Conservation (phyloP, 2,888 invertebrate genomes). For the Himalopsyche japonica region DNA sequence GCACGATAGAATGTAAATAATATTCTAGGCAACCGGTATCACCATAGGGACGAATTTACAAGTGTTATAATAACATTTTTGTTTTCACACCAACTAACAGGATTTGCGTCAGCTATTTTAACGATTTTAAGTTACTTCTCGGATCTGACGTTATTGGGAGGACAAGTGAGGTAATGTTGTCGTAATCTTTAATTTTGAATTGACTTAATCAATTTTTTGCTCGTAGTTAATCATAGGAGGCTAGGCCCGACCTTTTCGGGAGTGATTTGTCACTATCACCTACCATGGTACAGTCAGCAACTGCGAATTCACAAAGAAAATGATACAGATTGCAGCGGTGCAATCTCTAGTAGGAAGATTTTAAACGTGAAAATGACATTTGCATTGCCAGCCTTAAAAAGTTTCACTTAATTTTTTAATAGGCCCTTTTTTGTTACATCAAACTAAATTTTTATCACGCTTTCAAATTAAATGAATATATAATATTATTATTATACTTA, state of each 20-base stretch:
- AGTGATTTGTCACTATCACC: neutral
- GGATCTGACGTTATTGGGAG: neutral
- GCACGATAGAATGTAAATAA: neutral
- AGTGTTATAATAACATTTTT: constrained; percentile 28
- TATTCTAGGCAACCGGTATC: neutral
- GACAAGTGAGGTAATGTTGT: neutral
- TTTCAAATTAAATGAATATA: too few species aligned
- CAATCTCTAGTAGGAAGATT: neutral
- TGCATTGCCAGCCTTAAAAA: neutral
- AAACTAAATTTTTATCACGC: too few species aligned
- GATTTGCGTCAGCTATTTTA: neutral
- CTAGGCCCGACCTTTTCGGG: neutral
- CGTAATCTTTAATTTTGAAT: neutral
- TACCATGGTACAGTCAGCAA: neutral
- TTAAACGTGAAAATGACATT: neutral
- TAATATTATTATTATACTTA: too few species aligned
- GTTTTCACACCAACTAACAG: neutral
- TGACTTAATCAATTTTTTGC: neutral
- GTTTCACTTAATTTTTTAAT: neutral
- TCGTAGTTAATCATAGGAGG: neutral
- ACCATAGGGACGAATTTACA: constrained; percentile 29
- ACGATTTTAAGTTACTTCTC: neutral
- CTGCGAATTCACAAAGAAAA: neutral
- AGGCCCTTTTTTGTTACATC: too few species aligned
- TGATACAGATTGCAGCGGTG: neutral